Evolutionary conservation across 1,140 invertebrate genomes (phyloP).

Genomic region (Venturia canescens): DNA sequence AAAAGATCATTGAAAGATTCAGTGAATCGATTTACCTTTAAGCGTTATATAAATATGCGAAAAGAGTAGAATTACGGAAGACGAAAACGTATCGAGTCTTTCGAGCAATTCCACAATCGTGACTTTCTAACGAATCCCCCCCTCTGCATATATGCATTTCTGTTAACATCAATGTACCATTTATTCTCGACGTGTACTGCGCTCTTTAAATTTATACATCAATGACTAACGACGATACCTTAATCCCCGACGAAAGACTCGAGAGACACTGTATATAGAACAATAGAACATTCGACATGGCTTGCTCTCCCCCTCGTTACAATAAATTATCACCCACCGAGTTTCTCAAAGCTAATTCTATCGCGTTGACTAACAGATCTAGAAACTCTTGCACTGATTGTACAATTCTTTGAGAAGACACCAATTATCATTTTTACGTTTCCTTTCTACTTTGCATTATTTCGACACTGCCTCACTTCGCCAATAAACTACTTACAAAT

Average conservation of each 20-base stretch:
- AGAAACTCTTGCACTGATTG: no score
- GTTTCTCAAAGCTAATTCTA: no score
- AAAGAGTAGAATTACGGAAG: conserved; percentile 20
- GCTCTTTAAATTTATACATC: conserved; percentile 6
- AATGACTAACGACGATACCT: background rate
- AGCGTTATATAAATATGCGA: background rate
- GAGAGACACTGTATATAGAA: conserved; percentile 34
- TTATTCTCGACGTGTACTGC: background rate
- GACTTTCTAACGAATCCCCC: conserved; percentile 63
- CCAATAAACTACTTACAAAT: no score
- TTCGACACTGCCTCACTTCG: no score
- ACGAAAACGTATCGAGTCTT: conserved; percentile 51
- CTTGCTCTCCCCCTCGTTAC: conserved; percentile 56
- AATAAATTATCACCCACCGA: conserved; percentile 62
- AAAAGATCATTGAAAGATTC: background rate
- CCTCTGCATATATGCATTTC: conserved; percentile 13
- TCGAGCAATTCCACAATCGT: conserved; percentile 56
- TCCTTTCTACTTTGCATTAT: no score
- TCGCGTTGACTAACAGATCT: no score
- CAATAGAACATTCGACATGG: no score
- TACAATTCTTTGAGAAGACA: no score
- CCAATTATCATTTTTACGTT: no score
- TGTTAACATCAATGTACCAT: background rate
- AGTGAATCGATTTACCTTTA: no score
- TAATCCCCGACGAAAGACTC: conserved; percentile 50